Evolutionary conservation across 2,113 vertebrate species (phyloP), one percentile per base, ranked within the genome.

Genomic region (Gavia stellata): DNA sequence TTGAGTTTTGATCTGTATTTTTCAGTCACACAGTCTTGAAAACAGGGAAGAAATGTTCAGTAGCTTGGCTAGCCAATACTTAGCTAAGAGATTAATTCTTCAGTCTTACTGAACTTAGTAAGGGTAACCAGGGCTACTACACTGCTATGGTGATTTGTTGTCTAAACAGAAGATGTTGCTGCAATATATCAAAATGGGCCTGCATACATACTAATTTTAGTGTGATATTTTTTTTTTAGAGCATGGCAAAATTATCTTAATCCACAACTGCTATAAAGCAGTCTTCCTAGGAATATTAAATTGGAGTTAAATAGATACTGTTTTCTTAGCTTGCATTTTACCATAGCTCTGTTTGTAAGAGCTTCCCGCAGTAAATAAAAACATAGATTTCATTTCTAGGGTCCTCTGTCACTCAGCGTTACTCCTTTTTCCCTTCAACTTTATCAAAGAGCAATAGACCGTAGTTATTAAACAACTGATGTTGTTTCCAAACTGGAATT

Each of bases 71-170:
- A 85, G 67, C 68, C 80, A 79, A 66, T 61, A 23, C 81, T 50
- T 31, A 65, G n/a, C 81, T 55, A 63, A 85, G 67, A 62, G 59
- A 50, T 44, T 17, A 94, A 94, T 95, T 96, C 95, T 86, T 91
- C 2, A 73, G 52, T 95, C 49, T 29, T 17, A 5, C 66, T 73
- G 90, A 89, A 81, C 79, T 85, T 71, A 59, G 25, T 45, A 42
- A 75, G 79, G 87, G 92, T 97, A 97, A 96, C 85, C 82, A 96
- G 93, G 96, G 81, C 87, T 66, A 44, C 94, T 45, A 61, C 63
- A 90, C 93, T 96, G 96, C 97, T 92, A 28, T 95, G 88, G 95
- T 81, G 95, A 98, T 94, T 85, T 96, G 77, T 61, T 96, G 82
- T 96, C 92, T 67, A 89, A 97, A 97, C 96, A 97, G 90, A 96